Evolutionary conservation across 2,113 vertebrate genomes (phyloP), one percentile per base, ranked within the genome.

Genomic region (Takifugu flavidus): DNA sequence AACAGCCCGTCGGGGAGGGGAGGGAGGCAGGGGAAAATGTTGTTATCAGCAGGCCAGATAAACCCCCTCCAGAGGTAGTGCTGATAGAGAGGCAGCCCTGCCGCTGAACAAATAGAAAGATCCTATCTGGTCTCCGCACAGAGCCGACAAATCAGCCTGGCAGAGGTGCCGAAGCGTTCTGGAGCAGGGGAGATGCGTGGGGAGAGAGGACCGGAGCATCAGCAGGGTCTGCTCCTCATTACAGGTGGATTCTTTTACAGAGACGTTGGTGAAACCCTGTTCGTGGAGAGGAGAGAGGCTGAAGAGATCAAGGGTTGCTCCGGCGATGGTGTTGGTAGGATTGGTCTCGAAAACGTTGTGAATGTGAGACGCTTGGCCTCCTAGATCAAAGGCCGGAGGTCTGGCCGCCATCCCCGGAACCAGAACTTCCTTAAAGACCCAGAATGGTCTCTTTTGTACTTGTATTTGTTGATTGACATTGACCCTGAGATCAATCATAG

Each of bases 11-110:
- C 49, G 46, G 64, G 60, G 72, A 70, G 80, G 55, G 73, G 68
- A 65, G 50, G 60, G 73, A 61, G 78, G 61, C 64, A 57, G 72
- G 60, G 82, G 83, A 77, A 84, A 85, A 87, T 80, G 85, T 79
- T 71, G 83, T 91, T 92, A 91, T 91, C 90, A 88, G 87, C 82
- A 74, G 70, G 77, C 79, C 84, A 89, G 88, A 91, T 88, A 89
- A 90, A 88, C 82, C 82, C 74, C 82, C 82, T 87, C 80, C 67
- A 84, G 83, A 87, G 86, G 82, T 80, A 77, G 67, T 43, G 61
- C 74, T 74, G 84, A 88, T 86, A 83, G 80, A 84, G 84, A 85
- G 82, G 86, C 82, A 76, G 72, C 61, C 81, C 83, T 15, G 84
- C 89, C 78, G 75, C 77, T 71, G 86, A 89, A 77, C 82, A 90